These are phyloP conservation scores for Drosophila ironensis DNA, from an alignment of 1,140 invertebrate species.

Conservation along the genomic window DNA sequence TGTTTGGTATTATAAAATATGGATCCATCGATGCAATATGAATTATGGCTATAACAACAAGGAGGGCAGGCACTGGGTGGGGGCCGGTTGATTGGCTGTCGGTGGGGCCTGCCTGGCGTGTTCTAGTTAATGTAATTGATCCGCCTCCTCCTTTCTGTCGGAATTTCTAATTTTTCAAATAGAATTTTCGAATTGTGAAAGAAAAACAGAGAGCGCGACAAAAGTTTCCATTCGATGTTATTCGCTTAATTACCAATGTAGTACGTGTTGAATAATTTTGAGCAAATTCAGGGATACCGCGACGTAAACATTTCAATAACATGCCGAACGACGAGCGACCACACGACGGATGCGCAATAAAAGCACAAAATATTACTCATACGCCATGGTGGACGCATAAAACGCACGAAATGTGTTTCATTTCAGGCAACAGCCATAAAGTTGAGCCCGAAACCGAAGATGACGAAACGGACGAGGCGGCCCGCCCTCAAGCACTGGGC, in stretches of 20 bases:
- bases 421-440: constrained; percentile 58
- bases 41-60: constrained; percentile 22
- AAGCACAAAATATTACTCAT: constrained; percentile 43
- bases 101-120: constrained; percentile 12
- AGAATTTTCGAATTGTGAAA: too few relatives aligned
- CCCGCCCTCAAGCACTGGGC: too few relatives aligned
- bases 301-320: constrained; percentile 11
- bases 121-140: constrained; percentile 58
- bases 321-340: background rate
- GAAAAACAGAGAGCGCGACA: too few relatives aligned
- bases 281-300: too few relatives aligned
- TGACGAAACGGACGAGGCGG: too few relatives aligned
- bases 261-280: too few relatives aligned
- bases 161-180: constrained; percentile 15
- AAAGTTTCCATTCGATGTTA: too few relatives aligned
- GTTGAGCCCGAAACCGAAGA: constrained; percentile 9
- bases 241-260: too few relatives aligned
- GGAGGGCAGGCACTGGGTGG: background rate
- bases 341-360: constrained; percentile 41
- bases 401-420: constrained; percentile 64
- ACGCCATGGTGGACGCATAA: constrained; percentile 44
- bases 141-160: constrained; percentile 35
- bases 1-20: constrained; percentile 48
- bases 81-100: constrained; percentile 17
- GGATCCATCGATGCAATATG: constrained; percentile 61